Evolutionary conservation across 2,888 invertebrate genomes (phyloP), one percentile per base, ranked within the genome.

Genomic region (Venusia cambrica): DNA sequence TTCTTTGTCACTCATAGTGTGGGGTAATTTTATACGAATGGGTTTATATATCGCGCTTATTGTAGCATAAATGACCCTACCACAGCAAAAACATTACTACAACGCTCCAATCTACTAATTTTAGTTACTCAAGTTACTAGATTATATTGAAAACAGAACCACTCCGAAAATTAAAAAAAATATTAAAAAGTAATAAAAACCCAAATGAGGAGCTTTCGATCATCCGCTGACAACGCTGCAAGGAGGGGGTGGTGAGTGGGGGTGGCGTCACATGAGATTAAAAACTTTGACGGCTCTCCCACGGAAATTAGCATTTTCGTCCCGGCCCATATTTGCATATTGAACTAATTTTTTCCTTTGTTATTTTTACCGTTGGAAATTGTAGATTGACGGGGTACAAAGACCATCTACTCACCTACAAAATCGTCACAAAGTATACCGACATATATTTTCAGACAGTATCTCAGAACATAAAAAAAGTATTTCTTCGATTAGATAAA

Each of bases 141-240:
- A 10, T 7, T 22, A 12, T 12, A 21, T 16, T 26, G 18, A 11
- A 26, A 26, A 25, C 21, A 16, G n/a, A n/a, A 22, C 5, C 79
- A 77, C 80, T 80, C 67, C 60, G 70, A 72, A 79, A 75, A 84
- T 81, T 69, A 70, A 57, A 73, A 75, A 80, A 81, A 73, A 74
- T 81, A 84, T 85, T 87, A 80, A 80, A 83, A 87, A 87, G 81
- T 85, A 80, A 84, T 85, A 85, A 84, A 85, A 81, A 85, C 61
- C 76, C 79, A 87, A 87, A 87, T 85, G 84, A 85, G 83, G 56
- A 67, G 67, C 74, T 76, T 81, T 87, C 85, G 80, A 87, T 87
- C 85, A 87, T 84, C 77, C 74, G 62, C 73, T 72, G 81, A 75
- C 79, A 75, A 69, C 69, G 55, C 43, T 51, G 41, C 26, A 43